phyloP scores from a whole-genome alignment of 2,113 vertebrate species.

The Coptodon bakossiorum region DNA sequence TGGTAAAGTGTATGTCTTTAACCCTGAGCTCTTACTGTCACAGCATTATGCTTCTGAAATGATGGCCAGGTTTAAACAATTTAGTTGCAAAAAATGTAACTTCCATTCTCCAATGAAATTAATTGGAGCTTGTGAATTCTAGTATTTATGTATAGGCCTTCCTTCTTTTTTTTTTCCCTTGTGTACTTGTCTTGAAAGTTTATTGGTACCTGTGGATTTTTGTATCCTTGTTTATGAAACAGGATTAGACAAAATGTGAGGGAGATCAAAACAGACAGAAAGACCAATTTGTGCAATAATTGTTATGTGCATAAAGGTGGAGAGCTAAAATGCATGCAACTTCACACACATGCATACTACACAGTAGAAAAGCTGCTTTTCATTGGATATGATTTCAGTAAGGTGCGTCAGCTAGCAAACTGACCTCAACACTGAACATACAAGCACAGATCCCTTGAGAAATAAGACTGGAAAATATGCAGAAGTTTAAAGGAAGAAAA shows the following conservation, averaged over 20 bases:
- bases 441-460: not conserved
- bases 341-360: not conserved
- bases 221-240: not conserved
- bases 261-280: not conserved
- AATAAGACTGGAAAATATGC: not conserved
- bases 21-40: not conserved
- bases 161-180: not conserved
- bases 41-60: not conserved
- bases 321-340: not conserved
- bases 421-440: not conserved
- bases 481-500: not conserved
- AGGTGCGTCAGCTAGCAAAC: not conserved
- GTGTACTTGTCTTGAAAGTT: not conserved
- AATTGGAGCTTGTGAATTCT: constrained; percentile 44
- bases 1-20: not conserved
- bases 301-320: not conserved
- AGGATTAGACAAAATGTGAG: not conserved
- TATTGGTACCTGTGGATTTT: constrained; percentile 27
- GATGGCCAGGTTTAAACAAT: constrained; percentile 31
- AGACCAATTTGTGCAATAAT: constrained; percentile 4
- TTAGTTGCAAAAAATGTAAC: constrained; percentile 46
- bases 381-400: not conserved
- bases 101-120: constrained; percentile 32
- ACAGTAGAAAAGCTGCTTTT: not conserved
- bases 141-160: constrained; percentile 17